phyloP scores from a whole-genome alignment of 2,888 invertebrate genomes.

The Megaustenia siamemsis region DNA sequence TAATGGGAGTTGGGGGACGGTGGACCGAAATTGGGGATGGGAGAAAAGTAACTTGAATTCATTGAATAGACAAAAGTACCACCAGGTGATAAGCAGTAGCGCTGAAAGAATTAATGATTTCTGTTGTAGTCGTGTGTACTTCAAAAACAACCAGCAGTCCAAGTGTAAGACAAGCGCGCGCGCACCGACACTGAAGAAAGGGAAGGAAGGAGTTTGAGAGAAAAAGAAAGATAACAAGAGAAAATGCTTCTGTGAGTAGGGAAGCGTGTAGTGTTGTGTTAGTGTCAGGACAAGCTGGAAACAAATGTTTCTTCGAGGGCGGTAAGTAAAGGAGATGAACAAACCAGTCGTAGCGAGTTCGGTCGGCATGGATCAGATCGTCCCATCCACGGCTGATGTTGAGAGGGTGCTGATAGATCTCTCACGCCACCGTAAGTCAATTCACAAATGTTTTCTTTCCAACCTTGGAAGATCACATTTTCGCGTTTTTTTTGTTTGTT shows the following conservation, averaged over 20 bases:
- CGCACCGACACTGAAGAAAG: background rate
- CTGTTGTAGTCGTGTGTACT: too few species aligned
- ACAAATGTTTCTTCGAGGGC: conserved; percentile 36
- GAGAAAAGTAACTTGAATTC: too few species aligned
- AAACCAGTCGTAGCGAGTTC: background rate
- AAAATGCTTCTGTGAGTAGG: conserved; percentile 19
- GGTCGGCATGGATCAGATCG: background rate
- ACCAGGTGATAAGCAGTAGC: too few species aligned
- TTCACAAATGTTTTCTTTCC: conserved; percentile 1
- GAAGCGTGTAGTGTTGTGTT: conserved; percentile 23
- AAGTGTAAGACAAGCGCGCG: background rate
- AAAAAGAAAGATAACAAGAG: conserved; percentile 1
- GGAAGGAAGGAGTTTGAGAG: background rate
- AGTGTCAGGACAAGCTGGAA: background rate
- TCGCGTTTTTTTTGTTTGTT: too few species aligned
- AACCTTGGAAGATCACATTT: background rate
- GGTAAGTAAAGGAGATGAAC: background rate
- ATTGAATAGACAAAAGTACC: too few species aligned
- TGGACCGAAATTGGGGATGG: too few species aligned
- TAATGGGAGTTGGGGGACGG: too few species aligned
- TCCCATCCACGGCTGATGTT: background rate
- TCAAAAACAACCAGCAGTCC: background rate
- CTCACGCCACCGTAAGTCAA: background rate
- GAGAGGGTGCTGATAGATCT: conserved; percentile 7
- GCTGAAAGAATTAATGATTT: too few species aligned